Conservation (phyloP, 2,113 vertebrate species). For the Hypanus sabinus region DNA sequence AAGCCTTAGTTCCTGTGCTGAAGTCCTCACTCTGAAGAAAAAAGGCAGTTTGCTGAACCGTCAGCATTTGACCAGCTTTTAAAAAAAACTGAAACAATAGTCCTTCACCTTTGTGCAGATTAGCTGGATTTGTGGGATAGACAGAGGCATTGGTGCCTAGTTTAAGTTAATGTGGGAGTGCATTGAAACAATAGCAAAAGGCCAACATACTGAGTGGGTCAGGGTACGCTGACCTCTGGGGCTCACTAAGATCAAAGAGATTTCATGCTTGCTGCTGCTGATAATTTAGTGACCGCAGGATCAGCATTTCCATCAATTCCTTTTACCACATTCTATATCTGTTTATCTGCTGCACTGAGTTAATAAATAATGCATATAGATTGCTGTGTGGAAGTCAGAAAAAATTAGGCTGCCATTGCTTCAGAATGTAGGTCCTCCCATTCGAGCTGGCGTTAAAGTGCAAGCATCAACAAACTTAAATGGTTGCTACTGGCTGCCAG, state of each 20-base stretch:
- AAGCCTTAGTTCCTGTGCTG: constrained; percentile 50
- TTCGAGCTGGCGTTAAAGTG: neutral
- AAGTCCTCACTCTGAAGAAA: constrained; percentile 61
- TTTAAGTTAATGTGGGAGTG: constrained; percentile 64
- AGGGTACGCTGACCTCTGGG: constrained; percentile 60
- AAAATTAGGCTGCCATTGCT: neutral
- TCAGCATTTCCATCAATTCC: constrained; percentile 48
- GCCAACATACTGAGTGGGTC: constrained; percentile 59
- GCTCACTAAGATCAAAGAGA: constrained; percentile 68
- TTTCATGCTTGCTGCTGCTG: constrained; percentile 51
- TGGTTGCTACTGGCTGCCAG: neutral
- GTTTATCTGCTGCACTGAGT: neutral
- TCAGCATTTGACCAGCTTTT: constrained; percentile 52
- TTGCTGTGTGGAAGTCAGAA: neutral
- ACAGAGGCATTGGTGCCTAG: constrained; percentile 53
- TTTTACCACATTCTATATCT: constrained; percentile 24
- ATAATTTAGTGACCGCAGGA: constrained; percentile 59
- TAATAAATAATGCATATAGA: neutral
- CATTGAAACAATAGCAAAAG: constrained; percentile 59
- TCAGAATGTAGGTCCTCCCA: neutral
- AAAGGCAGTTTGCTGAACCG: constrained; percentile 57
- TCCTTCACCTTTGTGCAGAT: constrained; percentile 55
- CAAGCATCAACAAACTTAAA: too few species aligned
- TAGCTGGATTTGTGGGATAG: constrained; percentile 60
- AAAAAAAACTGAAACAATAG: constrained; percentile 51